Evolutionary conservation across 2,888 invertebrate species (phyloP).

Genomic region (Cheilosia soror): DNA sequence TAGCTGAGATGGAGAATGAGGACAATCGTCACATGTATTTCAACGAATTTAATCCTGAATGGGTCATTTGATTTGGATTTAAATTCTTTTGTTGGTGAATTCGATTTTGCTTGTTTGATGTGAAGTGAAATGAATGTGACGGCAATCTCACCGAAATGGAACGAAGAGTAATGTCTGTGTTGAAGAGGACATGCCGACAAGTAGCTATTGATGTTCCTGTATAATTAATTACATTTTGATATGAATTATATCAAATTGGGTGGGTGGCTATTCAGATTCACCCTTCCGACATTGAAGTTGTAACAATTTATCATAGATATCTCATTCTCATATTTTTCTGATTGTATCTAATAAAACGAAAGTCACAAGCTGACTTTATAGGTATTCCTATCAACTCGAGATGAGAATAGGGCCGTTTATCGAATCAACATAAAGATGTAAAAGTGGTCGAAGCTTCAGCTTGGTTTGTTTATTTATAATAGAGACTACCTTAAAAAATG

Average conservation of each 20-base stretch:
- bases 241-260: slow-evolving; percentile 2
- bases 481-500: too few species aligned
- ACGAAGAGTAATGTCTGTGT: not conserved
- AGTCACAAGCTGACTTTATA: too few species aligned
- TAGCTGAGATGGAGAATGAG: not conserved
- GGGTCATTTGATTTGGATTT: slow-evolving; percentile 65
- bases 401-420: too few species aligned
- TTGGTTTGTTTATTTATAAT: too few species aligned
- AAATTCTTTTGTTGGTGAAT: slow-evolving; percentile 51
- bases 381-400: too few species aligned
- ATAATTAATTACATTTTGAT: slow-evolving; percentile 44
- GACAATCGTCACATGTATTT: slow-evolving; percentile 57
- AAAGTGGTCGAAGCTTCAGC: too few species aligned
- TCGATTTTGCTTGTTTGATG: slow-evolving; percentile 37
- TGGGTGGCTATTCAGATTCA: not conserved
- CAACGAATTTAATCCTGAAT: slow-evolving; percentile 59
- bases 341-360: too few species aligned
- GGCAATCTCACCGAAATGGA: slow-evolving; percentile 5
- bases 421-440: too few species aligned
- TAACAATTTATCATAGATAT: too few species aligned
- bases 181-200: slow-evolving; percentile 32
- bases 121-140: slow-evolving; percentile 41
- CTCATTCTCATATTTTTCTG: too few species aligned
- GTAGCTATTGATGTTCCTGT: slow-evolving; percentile 26
- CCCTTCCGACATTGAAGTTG: not conserved